phyloP scores from a whole-genome alignment of 2,888 invertebrate genomes.

The Macaria notata region DNA sequence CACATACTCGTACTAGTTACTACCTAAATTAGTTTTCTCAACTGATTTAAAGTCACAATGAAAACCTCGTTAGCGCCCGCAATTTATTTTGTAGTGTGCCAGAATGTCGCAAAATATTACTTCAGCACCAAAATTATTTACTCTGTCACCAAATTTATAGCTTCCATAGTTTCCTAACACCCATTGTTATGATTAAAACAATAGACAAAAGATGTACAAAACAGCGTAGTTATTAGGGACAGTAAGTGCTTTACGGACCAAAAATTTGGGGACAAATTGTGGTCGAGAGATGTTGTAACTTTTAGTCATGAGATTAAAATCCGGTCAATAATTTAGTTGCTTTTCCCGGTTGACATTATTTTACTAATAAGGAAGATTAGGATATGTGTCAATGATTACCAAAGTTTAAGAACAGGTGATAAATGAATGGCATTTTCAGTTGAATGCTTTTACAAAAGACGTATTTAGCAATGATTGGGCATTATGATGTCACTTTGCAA shows the following conservation, averaged over 20 bases:
- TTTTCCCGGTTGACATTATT: no score
- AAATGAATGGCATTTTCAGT: no score
- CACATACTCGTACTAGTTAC: no score
- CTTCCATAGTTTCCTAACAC: constrained; percentile 21
- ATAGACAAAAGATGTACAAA: constrained; percentile 31
- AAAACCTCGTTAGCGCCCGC: constrained; percentile 15
- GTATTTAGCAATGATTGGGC: no score
- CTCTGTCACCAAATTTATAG: no score
- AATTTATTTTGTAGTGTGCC: constrained; percentile 2
- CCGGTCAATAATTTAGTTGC: not conserved
- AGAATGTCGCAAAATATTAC: constrained; percentile 9
- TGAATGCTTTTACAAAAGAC: no score
- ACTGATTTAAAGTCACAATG: constrained; percentile 17
- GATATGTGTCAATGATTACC: no score
- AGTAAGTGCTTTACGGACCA: constrained; percentile 29
- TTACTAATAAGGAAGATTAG: no score
- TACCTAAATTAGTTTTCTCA: constrained; percentile 3
- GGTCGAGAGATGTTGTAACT: constrained; percentile 16
- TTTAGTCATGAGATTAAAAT: constrained; percentile 7
- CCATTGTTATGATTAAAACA: constrained; percentile 35
- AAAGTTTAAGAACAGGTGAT: no score
- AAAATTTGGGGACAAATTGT: constrained; percentile 29
- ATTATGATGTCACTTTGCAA: no score
- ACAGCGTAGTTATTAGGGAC: constrained; percentile 30
- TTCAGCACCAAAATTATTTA: no score